Base-by-base conservation (phyloP, 1,140 invertebrate genomes). In the Brachystomella parvula region DNA sequence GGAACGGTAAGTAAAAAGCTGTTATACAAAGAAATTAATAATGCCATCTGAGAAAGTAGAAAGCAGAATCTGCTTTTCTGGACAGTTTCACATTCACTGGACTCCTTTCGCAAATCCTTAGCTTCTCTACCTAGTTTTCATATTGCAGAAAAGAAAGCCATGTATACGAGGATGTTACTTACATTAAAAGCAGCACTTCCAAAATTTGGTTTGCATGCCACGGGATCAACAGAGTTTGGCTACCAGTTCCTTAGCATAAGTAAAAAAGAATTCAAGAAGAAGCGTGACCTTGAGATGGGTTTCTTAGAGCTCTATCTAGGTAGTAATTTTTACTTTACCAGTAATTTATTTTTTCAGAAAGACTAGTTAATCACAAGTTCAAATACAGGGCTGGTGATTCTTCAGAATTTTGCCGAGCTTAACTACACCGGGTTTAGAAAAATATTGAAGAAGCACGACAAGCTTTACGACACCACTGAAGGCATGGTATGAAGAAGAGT, bases 371-470 rank as follows among this genome's bases (percentile, higher is more conserved):
- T 44, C 9, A 44, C 26, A 68, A 62, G 30, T n/a, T n/a, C n/a
- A n/a, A n/a, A n/a, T n/a, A n/a, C n/a, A n/a, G n/a, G n/a, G n/a
- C 76, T 99, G 29, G 96, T 99, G 73, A 82, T 99, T 1, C 81
- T 92, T 53, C 89, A 92, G 75, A 92, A 91, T 75, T 92, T 91
- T 75, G 89, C 92, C 76, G 97, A 96, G 79, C 81, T 99, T 24
- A 99, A 99, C 81, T 96, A 94, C 75, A 99, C 96, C 19, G 97
- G 97, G 0, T 99, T 99, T 81, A 84, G 96, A 65, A 99, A 99
- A 81, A 99, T 99, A 76, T 83, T 99, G n/a, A 99, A 99, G 78
- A 99, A 99, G 80, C 96, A 99, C 79, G 97, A 99, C 79, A 99
- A 99, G 85, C 90, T 98, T 21, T 32, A 73, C 19, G 35, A 19